phyloP scores from a whole-genome alignment of 92 coral and sea anemone genomes.

The Siderastrea siderea region DNA sequence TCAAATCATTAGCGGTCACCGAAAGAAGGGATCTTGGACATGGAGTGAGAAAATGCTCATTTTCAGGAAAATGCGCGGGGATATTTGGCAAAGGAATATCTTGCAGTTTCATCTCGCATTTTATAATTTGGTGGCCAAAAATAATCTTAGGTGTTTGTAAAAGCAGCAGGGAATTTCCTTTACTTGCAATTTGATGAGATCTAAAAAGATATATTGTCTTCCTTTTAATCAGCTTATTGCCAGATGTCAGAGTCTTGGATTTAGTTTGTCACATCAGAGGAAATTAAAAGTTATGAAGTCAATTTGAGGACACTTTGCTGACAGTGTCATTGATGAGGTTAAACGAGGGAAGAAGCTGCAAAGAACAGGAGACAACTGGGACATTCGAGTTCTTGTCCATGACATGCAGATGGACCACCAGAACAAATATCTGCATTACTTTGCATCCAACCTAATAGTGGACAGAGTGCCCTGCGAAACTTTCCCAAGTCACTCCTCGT shows the following conservation, averaged over 20 bases:
- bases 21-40: too few relatives aligned
- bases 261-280: conserved; percentile 40
- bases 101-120: too few relatives aligned
- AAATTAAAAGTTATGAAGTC: conserved; percentile 41
- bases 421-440: conserved; percentile 61
- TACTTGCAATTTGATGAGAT: too few relatives aligned
- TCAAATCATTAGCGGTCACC: too few relatives aligned
- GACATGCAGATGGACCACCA: conserved; percentile 69
- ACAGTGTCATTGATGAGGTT: conserved; percentile 46
- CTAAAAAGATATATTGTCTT: too few relatives aligned
- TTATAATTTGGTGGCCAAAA: too few relatives aligned
- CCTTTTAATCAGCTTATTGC: conserved; percentile 36
- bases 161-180: too few relatives aligned
- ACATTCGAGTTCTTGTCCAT: conserved; percentile 48
- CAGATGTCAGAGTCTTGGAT: conserved; percentile 64
- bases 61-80: too few relatives aligned
- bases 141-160: too few relatives aligned
- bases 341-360: conserved; percentile 54
- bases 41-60: too few relatives aligned
- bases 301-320: conserved; percentile 63
- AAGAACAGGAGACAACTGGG: conserved; percentile 74
- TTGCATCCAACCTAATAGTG: conserved; percentile 70
- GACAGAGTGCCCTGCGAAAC: conserved; percentile 59
- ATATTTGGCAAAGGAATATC: too few relatives aligned
- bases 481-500: too few relatives aligned